phyloP scores from a whole-genome alignment of 2,797 vertebrate species.

The Coilia nasus region DNA sequence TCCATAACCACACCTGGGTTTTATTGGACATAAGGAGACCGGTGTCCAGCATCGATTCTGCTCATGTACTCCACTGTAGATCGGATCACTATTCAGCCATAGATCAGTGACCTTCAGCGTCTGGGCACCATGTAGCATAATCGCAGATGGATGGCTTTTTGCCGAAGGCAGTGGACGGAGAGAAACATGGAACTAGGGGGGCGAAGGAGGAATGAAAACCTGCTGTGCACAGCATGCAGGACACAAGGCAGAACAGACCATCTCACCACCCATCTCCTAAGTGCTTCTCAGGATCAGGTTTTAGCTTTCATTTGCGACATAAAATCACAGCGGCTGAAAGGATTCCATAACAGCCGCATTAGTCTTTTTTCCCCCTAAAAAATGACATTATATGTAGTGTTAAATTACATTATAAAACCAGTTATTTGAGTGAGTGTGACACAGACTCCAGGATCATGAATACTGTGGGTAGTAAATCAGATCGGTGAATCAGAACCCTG shows the following conservation, averaged over 20 bases:
- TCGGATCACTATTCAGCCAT: background rate
- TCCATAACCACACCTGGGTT: background rate
- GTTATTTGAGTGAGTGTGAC: background rate
- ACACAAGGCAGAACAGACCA: background rate
- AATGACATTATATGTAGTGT: slow-evolving; percentile 2
- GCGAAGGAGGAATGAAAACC: background rate
- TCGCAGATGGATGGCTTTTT: slow-evolving; percentile 14
- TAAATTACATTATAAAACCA: slow-evolving; percentile 8
- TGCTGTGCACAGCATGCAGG: background rate
- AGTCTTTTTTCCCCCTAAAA: background rate
- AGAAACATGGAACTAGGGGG: background rate
- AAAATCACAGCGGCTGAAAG: background rate
- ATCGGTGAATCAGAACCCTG: background rate
- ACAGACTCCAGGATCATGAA: background rate
- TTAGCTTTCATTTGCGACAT: slow-evolving; percentile 2
- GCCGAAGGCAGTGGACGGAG: background rate
- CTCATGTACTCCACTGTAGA: background rate
- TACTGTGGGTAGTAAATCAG: background rate
- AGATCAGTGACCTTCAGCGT: background rate
- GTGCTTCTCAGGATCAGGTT: background rate
- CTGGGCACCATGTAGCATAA: background rate
- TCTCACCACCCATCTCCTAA: background rate
- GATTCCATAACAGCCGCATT: background rate
- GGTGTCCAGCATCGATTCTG: background rate
- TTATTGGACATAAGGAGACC: background rate